phyloP scores from a whole-genome alignment of 2,888 invertebrate genomes.

The Ophion ellenae region DNA sequence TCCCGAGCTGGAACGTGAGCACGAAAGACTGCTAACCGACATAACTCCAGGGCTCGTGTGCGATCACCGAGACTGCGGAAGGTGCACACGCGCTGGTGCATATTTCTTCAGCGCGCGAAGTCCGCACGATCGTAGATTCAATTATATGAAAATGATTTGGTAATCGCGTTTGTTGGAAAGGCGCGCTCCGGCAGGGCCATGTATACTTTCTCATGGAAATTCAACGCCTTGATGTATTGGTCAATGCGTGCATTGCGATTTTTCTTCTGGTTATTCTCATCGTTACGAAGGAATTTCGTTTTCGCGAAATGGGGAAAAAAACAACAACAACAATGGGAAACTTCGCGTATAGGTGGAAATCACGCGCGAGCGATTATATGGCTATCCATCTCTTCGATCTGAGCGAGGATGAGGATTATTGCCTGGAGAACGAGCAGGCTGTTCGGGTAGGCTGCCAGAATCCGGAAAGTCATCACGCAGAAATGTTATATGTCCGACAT shows the following conservation, averaged over 20 bases:
- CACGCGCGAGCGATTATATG: not conserved
- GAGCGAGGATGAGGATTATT: no score
- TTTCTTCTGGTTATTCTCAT: not conserved
- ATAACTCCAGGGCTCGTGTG: constrained; percentile 59
- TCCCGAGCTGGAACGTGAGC: constrained; percentile 56
- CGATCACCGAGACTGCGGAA: constrained; percentile 59
- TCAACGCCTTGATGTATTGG: constrained; percentile 13
- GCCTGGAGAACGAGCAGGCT: no score
- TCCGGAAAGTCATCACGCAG: no score
- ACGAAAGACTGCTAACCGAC: constrained; percentile 59
- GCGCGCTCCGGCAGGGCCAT: not conserved
- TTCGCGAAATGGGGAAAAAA: constrained; percentile 10
- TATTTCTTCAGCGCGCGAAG: constrained; percentile 30
- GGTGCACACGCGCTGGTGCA: constrained; percentile 46
- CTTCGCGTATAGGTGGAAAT: not conserved
- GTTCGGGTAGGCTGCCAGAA: no score
- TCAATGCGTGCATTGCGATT: constrained; percentile 8
- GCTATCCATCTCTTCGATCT: no score
- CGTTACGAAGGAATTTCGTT: constrained; percentile 25
- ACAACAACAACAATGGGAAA: not conserved
- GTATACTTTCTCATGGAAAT: constrained; percentile 59
- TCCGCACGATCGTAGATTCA: constrained; percentile 51
- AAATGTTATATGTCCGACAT: no score
- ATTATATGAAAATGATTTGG: constrained; percentile 64
- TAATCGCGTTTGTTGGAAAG: constrained; percentile 39